Conservation (phyloP, 2,113 vertebrate genomes). For the Dascyllus trimaculatus region DNA sequence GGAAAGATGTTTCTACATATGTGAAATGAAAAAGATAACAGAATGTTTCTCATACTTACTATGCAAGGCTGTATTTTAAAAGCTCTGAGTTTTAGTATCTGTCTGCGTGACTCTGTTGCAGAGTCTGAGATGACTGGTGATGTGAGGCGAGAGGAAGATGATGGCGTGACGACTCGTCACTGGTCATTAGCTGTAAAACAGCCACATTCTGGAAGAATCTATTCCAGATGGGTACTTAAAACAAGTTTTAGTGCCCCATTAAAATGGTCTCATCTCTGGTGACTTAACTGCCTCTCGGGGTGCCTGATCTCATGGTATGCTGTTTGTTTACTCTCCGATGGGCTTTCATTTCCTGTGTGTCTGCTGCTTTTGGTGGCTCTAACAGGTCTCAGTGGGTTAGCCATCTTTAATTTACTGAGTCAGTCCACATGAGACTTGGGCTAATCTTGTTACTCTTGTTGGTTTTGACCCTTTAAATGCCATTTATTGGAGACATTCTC, state of each 20-base stretch:
- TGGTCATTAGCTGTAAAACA: slow-evolving; percentile 69
- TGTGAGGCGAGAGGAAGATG: slow-evolving; percentile 38
- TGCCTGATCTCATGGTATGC: slow-evolving; percentile 77
- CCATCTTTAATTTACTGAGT: slow-evolving; percentile 67
- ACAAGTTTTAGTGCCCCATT: slow-evolving; percentile 73
- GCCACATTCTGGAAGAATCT: slow-evolving; percentile 74
- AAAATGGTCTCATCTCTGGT: slow-evolving; percentile 74
- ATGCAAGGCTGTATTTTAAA: not conserved
- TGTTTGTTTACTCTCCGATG: slow-evolving; percentile 78
- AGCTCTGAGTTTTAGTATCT: slow-evolving; percentile 11
- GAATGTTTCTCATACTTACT: not conserved
- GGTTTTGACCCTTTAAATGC: slow-evolving; percentile 32
- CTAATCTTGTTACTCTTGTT: slow-evolving; percentile 51
- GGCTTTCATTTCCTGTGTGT: slow-evolving; percentile 82
- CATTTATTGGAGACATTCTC: slow-evolving; percentile 29
- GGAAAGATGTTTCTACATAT: slow-evolving; percentile 1
- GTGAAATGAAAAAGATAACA: not conserved
- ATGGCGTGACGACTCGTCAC: slow-evolving; percentile 57
- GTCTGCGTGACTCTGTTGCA: not conserved
- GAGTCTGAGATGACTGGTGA: slow-evolving; percentile 16
- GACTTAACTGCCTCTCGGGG: slow-evolving; percentile 68
- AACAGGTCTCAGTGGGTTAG: slow-evolving; percentile 34
- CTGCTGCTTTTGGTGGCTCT: slow-evolving; percentile 55
- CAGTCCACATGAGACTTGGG: slow-evolving; percentile 30
- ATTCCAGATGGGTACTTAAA: slow-evolving; percentile 78